Conservation (phyloP, 2,797 vertebrate species). For the Galago senegalensis region DNA sequence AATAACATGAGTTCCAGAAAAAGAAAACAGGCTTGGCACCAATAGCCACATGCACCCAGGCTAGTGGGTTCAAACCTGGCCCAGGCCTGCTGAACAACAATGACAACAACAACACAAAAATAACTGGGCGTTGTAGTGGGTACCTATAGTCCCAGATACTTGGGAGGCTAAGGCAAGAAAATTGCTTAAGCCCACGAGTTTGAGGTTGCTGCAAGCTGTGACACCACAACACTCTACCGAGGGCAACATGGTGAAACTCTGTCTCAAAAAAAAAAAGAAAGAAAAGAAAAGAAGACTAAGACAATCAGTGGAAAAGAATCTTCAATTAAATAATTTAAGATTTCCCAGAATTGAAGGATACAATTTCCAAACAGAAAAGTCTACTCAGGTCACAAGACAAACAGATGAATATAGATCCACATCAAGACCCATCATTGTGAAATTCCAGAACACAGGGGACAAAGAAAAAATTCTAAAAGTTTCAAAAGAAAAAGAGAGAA, state of each 20-base stretch:
- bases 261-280: too few relatives aligned
- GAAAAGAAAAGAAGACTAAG: not conserved
- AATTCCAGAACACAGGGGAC: not conserved
- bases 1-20: not conserved
- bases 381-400: not conserved
- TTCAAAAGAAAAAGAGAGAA: not conserved
- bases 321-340: not conserved
- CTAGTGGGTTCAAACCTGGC: too few relatives aligned
- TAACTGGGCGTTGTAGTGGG: too few relatives aligned
- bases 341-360: not conserved
- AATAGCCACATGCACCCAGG: too few relatives aligned
- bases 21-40: not conserved
- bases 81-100: too few relatives aligned
- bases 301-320: not conserved
- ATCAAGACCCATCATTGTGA: not conserved
- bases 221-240: too few relatives aligned
- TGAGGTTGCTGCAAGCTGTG: too few relatives aligned
- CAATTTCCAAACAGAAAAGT: not conserved
- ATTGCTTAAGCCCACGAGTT: too few relatives aligned
- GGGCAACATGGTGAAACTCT: too few relatives aligned
- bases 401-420: not conserved
- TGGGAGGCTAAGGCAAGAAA: too few relatives aligned
- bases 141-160: too few relatives aligned
- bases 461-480: not conserved
- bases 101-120: too few relatives aligned